phyloP scores from a whole-genome alignment of 2,797 vertebrate species.

The Anguilla marmorata region DNA sequence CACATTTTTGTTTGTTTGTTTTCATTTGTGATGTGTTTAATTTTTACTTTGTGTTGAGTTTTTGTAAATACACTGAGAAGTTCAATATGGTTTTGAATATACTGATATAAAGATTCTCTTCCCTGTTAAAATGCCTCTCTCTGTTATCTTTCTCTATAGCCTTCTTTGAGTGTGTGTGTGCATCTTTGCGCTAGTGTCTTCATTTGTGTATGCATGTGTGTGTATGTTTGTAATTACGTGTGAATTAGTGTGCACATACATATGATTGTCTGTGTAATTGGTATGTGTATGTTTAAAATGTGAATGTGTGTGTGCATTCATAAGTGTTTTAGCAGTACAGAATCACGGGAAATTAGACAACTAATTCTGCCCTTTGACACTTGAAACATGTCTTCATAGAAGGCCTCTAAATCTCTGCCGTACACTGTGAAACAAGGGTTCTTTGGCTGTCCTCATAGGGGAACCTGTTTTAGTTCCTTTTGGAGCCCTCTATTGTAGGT shows the following conservation, averaged over 20 bases:
- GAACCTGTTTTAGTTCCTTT: too few relatives aligned
- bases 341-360: too few relatives aligned
- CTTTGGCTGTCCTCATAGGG: too few relatives aligned
- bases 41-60: conserved; percentile 68
- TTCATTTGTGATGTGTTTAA: conserved; percentile 72
- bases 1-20: conserved; percentile 60
- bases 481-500: too few relatives aligned
- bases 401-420: too few relatives aligned
- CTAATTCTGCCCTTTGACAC: conserved; percentile 34
- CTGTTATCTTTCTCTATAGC: conserved; percentile 25
- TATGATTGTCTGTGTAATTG: not conserved
- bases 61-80: conserved; percentile 77
- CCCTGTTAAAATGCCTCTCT: conserved; percentile 54
- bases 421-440: too few relatives aligned
- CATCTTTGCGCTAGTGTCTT: too few relatives aligned
- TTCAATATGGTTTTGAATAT: conserved; percentile 71
- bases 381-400: conserved; percentile 37
- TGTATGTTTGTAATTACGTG: not conserved
- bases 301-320: not conserved
- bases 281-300: not conserved
- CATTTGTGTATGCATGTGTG: not conserved
- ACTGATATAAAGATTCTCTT: conserved; percentile 59
- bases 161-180: not conserved
- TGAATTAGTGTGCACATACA: not conserved
- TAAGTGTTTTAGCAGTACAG: not conserved